Conservation (phyloP, 2,797 vertebrate genomes). For the Catharus ustulatus region DNA sequence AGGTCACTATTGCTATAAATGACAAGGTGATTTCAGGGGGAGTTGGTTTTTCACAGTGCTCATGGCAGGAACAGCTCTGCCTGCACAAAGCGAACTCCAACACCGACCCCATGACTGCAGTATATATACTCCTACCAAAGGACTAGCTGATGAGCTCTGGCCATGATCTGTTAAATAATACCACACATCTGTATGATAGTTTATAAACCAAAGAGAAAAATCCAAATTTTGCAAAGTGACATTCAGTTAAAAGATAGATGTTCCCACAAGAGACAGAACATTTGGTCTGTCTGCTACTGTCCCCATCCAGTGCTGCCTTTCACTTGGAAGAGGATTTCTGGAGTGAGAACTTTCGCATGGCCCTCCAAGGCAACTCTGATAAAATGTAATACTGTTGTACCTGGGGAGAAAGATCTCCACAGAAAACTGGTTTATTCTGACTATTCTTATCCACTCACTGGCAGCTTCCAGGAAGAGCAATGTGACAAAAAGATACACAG, state of each 20-base stretch:
- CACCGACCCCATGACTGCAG: neutral
- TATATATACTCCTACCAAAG: neutral
- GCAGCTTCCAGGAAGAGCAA: neutral
- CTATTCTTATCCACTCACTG: neutral
- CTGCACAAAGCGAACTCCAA: neutral
- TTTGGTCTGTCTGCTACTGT: accelerated
- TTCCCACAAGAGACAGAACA: neutral
- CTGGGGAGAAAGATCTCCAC: neutral
- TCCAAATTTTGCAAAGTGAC: neutral
- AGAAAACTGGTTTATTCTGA: neutral
- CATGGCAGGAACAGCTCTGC: neutral
- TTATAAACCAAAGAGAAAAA: neutral
- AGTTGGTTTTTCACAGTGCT: neutral
- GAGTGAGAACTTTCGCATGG: neutral
- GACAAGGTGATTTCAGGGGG: neutral
- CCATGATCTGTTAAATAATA: neutral
- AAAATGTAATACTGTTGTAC: neutral
- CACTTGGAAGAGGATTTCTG: neutral
- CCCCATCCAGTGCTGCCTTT: neutral
- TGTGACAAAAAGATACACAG: neutral
- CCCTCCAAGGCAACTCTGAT: neutral
- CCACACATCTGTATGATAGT: neutral
- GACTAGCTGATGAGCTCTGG: neutral
- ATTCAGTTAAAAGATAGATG: neutral
- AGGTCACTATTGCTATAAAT: neutral